These are phyloP conservation scores for Zaprionus lachaisei DNA, from an alignment of 1,140 invertebrate species.

Conservation along the genomic window DNA sequence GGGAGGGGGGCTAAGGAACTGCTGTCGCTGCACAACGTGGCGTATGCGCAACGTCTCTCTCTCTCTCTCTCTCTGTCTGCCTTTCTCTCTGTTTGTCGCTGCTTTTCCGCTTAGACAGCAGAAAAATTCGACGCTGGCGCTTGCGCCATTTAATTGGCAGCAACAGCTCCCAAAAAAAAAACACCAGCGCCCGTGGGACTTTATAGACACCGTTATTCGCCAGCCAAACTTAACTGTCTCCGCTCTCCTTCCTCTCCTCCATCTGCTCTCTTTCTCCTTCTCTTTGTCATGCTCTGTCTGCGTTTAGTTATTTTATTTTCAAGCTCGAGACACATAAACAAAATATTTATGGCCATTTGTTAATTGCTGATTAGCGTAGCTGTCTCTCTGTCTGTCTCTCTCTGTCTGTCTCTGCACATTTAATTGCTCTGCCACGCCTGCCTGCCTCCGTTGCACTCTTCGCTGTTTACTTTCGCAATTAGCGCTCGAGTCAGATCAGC, in stretches of 20 bases:
- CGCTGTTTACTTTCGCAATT: conserved; percentile 69
- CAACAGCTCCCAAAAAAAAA: neutral
- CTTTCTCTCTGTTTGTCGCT: neutral
- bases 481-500: conserved; percentile 36
- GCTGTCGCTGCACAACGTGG: conserved; percentile 74
- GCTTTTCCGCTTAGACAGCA: conserved; percentile 57
- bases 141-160: conserved; percentile 64
- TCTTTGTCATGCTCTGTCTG: neutral
- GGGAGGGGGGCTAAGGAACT: conserved; percentile 28
- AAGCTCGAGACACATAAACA: conserved; percentile 43
- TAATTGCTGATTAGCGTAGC: conserved; percentile 78
- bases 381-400: neutral
- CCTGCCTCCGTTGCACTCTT: conserved; percentile 35
- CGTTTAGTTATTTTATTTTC: conserved; percentile 3
- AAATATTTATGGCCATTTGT: conserved; percentile 71
- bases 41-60: conserved; percentile 70
- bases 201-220: conserved; percentile 13
- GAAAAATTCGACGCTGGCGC: conserved; percentile 60
- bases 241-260: neutral
- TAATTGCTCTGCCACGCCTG: conserved; percentile 43
- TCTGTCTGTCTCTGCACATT: conserved; percentile 11
- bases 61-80: conserved; percentile 3
- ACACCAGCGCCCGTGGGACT: conserved; percentile 17
- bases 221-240: neutral
- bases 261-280: neutral